phyloP scores from a whole-genome alignment of 2,797 vertebrate species.

The Sebastes minor region DNA sequence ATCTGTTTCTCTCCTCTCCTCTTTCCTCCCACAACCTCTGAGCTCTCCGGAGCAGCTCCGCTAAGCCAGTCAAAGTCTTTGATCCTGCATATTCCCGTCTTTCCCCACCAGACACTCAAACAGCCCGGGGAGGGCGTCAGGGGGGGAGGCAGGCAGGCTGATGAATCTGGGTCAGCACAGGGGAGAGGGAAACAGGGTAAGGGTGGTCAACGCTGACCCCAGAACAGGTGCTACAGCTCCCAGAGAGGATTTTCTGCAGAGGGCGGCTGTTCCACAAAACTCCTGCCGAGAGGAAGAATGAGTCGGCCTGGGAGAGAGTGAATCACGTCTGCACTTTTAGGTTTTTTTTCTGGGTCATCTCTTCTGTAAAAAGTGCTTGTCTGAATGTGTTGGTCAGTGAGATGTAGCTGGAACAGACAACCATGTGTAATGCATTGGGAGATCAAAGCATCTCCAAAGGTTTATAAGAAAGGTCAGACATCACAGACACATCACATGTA shows the following conservation, averaged over 20 bases:
- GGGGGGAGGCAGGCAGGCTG: background rate
- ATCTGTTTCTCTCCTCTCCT: slow-evolving; percentile 37
- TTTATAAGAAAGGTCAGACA: slow-evolving; percentile 23
- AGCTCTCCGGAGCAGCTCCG: slow-evolving; percentile 24
- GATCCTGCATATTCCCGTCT: slow-evolving; percentile 37
- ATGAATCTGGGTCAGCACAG: slow-evolving; percentile 71
- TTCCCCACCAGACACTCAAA: slow-evolving; percentile 23
- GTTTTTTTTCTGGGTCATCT: slow-evolving; percentile 38
- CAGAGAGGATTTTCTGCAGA: slow-evolving; percentile 51
- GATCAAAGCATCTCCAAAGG: slow-evolving; percentile 33
- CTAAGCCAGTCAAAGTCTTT: slow-evolving; percentile 61
- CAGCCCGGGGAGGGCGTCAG: slow-evolving; percentile 3
- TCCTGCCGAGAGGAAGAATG: slow-evolving; percentile 45
- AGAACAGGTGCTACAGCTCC: slow-evolving; percentile 71
- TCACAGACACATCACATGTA: slow-evolving; percentile 15
- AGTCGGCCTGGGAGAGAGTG: slow-evolving; percentile 14
- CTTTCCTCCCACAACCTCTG: slow-evolving; percentile 33
- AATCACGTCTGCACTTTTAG: slow-evolving; percentile 18
- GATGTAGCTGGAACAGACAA: slow-evolving; percentile 9
- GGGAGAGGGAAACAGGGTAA: slow-evolving; percentile 15
- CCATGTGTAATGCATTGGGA: slow-evolving; percentile 3
- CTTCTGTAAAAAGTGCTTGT: background rate
- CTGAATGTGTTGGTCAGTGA: slow-evolving; percentile 2
- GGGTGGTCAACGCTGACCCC: slow-evolving; percentile 48
- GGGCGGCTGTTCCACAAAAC: slow-evolving; percentile 39